Percentiles rank a stretch among this genome's conserved stretches.
Conservation (phyloP, 2,113 vertebrate species). For the Hemiscyllium ocellatum region DNA sequence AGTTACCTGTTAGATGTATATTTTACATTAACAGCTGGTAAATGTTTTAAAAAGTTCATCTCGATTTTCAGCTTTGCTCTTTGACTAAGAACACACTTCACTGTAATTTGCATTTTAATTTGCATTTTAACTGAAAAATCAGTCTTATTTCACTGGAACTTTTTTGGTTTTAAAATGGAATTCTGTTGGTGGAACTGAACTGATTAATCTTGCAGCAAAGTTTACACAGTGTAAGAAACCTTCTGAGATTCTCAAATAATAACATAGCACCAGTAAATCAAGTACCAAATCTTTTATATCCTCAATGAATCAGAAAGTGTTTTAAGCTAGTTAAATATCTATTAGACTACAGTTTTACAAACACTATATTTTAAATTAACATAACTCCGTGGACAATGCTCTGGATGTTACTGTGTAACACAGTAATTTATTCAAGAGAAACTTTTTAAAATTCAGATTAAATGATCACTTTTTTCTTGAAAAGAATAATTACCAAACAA, state of each 20-base stretch:
- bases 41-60: background rate
- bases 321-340: background rate
- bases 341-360: background rate
- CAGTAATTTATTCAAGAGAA: background rate
- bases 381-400: background rate
- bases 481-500: background rate
- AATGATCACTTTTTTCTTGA: background rate
- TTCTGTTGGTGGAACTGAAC: background rate
- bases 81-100: background rate
- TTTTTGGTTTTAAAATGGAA: background rate
- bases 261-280: background rate
- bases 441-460: background rate
- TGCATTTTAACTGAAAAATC: background rate
- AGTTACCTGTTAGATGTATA: background rate
- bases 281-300: too few species aligned
- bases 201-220: background rate
- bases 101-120: background rate
- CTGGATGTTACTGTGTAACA: background rate
- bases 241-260: background rate
- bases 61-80: background rate
- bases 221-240: background rate
- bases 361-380: background rate
- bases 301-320: too few species aligned
- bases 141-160: too few species aligned
- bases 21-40: too few species aligned